Evolutionary conservation across 2,113 vertebrate species (phyloP).

Genomic region (Sylvicapra grimmia): DNA sequence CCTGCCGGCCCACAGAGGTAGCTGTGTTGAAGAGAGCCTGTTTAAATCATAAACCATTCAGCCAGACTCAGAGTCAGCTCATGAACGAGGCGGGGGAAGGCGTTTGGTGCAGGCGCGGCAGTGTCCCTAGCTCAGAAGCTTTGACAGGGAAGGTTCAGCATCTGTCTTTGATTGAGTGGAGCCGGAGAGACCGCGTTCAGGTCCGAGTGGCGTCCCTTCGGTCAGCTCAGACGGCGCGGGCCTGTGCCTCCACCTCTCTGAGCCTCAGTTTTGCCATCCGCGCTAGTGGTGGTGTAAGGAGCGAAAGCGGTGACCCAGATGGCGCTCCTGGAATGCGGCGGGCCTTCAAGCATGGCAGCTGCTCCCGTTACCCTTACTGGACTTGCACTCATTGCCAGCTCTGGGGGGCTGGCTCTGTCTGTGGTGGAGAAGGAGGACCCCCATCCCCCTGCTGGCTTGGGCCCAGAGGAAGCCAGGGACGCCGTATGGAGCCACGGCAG

Average conservation of each 20-base stretch:
- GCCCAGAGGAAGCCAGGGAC: neutral
- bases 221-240: neutral
- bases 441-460: neutral
- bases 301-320: neutral
- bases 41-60: neutral
- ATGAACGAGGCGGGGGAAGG: neutral
- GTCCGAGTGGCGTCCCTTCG: neutral
- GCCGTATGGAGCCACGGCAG: neutral
- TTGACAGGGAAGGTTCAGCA: neutral
- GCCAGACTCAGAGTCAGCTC: neutral
- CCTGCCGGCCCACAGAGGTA: neutral
- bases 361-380: neutral
- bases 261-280: neutral
- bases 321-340: neutral
- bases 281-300: neutral
- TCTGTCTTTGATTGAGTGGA: neutral
- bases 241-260: neutral
- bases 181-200: neutral
- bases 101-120: neutral
- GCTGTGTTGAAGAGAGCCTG: neutral
- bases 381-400: neutral
- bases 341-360: fast-evolving
- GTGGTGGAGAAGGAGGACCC: neutral
- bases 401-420: neutral
- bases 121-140: neutral